Base-by-base conservation (phyloP, 2,888 invertebrate genomes). In the Coenonympha arcania region DNA sequence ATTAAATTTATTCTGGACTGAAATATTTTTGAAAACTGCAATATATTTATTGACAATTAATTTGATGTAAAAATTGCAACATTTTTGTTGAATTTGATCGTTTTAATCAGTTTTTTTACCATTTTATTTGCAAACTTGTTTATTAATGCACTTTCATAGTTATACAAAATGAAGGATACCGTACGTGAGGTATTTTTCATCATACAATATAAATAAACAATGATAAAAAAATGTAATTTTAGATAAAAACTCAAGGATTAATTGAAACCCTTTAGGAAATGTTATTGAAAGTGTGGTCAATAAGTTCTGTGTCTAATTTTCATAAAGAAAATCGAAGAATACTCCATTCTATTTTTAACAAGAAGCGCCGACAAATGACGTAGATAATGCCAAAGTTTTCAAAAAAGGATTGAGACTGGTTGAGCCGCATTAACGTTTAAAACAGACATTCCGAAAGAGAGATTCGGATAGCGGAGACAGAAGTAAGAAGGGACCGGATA, bases 401-500 rank as follows among this genome's bases (percentile, higher is more conserved):
- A 60, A 62, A 67, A 69, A 73, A 66, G 62, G 31, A 18, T 71
- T 69, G 30, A 45, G 49, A 39, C 50, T 46, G 31, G 26, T 71
- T 69, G 30, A 45, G 49, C 42, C 50, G 48, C 48, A 52, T 56
- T 60, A 48, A 48, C 45, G 53, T 36, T 44, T 59, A 42, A 54
- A 50, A 48, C 68, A 68, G 68, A 69, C 71, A 69, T 75, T 76
- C 75, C 59, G 67, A 62, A 67, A 73, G 74, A 61, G 67, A 73
- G 66, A 58, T 70, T 64, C 59, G 64, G 69, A 66, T 65, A 65
- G 64, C 66, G 62, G 66, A 65, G 68, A 71, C 69, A 73, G 65
- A 69, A 74, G 71, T 71, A 71, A 66, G 73, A 74, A 75, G 73
- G 73, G 70, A 65, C 68, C 70, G 78, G 73, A 73, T 83, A 84